Conservation (phyloP, 2,113 vertebrate species). For the Geococcyx californianus region DNA sequence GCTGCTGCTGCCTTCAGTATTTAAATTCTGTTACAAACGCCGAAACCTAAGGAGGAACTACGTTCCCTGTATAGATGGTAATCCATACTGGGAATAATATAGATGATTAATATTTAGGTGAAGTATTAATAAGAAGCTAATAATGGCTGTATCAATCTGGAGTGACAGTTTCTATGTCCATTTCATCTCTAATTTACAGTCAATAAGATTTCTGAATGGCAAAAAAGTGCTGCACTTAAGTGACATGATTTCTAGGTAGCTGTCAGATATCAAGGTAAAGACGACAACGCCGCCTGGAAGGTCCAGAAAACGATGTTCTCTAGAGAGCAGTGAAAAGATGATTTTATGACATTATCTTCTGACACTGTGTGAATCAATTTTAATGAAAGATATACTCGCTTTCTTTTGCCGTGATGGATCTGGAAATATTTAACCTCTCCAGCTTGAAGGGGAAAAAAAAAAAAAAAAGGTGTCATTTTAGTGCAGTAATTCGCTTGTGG, state of each 20-base stretch:
- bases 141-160: not conserved
- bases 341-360: slow-evolving; percentile 39
- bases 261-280: not conserved
- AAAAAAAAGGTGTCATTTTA: not conserved
- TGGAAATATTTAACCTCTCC: slow-evolving; percentile 3
- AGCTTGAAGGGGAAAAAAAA: not conserved
- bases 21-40: not conserved
- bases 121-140: not conserved
- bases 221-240: not conserved
- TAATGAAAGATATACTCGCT: slow-evolving; percentile 33
- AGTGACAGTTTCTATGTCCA: not conserved
- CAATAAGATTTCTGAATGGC: slow-evolving; percentile 3
- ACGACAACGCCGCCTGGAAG: not conserved
- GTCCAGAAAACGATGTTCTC: not conserved
- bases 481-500: not conserved
- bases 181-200: slow-evolving; percentile 22
- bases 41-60: not conserved
- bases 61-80: not conserved
- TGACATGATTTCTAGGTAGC: not conserved
- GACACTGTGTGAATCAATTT: slow-evolving; percentile 38
- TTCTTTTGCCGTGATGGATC: slow-evolving; percentile 17
- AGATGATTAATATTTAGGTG: not conserved
- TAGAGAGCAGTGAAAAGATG: slow-evolving; percentile 24
- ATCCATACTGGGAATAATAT: not conserved
- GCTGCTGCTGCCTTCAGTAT: not conserved